Conservation (phyloP, 2,113 vertebrate species). For the Leucosticte australis region DNA sequence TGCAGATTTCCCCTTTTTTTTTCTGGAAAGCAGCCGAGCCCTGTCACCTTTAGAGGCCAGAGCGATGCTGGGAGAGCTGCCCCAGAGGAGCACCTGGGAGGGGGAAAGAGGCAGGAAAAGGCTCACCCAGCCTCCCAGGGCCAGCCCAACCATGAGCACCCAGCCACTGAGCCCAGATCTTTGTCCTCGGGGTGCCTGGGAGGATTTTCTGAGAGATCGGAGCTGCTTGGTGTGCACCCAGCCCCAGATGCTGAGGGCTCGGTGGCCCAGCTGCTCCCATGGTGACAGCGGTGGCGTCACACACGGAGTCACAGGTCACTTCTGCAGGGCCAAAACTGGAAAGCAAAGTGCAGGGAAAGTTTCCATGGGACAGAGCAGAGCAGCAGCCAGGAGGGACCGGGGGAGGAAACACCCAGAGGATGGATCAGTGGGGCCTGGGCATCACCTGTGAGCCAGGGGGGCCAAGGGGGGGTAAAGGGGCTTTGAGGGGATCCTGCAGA, state of each 20-base stretch:
- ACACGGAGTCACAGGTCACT: not conserved
- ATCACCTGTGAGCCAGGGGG: fast-evolving
- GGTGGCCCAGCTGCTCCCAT: not conserved
- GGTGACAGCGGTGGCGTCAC: not conserved
- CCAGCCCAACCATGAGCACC: fast-evolving
- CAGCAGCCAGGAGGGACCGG: not conserved
- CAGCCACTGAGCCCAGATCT: fast-evolving
- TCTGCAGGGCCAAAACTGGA: not conserved
- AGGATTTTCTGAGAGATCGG: not conserved
- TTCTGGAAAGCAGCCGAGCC: not conserved
- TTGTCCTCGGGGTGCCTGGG: fast-evolving
- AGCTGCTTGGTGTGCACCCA: not conserved
- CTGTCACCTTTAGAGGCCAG: not conserved
- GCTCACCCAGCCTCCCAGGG: not conserved
- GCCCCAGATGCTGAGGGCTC: not conserved
- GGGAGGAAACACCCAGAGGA: fast-evolving
- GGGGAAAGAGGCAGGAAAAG: not conserved
- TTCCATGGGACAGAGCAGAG: not conserved
- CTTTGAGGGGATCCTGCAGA: not conserved
- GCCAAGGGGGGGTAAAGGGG: fast-evolving
- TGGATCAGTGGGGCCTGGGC: not conserved
- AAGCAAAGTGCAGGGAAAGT: not conserved
- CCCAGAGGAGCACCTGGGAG: not conserved
- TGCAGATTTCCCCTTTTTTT: not conserved
- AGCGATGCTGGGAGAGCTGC: fast-evolving